phyloP scores from a whole-genome alignment of 2,113 vertebrate genomes.

The Cyanistes caeruleus region DNA sequence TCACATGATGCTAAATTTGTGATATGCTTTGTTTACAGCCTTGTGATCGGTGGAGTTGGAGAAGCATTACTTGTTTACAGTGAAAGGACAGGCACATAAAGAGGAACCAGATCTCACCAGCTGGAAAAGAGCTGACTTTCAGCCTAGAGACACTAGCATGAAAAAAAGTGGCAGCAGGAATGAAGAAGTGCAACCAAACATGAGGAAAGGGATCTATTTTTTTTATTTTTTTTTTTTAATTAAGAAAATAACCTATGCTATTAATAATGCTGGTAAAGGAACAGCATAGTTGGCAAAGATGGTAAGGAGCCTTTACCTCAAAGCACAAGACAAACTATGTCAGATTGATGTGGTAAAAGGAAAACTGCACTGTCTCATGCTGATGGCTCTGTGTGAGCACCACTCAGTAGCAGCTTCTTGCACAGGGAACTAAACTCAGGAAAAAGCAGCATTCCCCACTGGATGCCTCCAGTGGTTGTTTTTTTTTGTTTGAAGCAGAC shows the following conservation, averaged over 20 bases:
- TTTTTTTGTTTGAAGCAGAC: not conserved
- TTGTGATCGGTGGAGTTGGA: slow-evolving; percentile 81
- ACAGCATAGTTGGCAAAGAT: not conserved
- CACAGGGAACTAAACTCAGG: slow-evolving; percentile 15
- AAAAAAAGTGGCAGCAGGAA: not conserved
- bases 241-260: not conserved
- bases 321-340: slow-evolving; percentile 18
- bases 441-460: not conserved
- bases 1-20: slow-evolving; percentile 16
- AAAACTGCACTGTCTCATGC: not conserved
- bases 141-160: not conserved
- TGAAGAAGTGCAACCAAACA: slow-evolving; percentile 11
- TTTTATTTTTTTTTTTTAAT: not conserved
- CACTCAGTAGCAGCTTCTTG: not conserved
- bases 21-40: slow-evolving; percentile 75
- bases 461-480: not conserved
- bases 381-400: not conserved
- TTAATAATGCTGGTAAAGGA: slow-evolving; percentile 3
- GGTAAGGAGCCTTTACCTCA: not conserved
- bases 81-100: slow-evolving; percentile 73
- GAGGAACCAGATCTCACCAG: not conserved
- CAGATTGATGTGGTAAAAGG: slow-evolving; percentile 11
- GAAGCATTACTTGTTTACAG: slow-evolving; percentile 86
- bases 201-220: not conserved
- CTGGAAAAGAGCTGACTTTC: not conserved